Conservation (phyloP, 2,888 invertebrate genomes). For the Noctua pronuba region DNA sequence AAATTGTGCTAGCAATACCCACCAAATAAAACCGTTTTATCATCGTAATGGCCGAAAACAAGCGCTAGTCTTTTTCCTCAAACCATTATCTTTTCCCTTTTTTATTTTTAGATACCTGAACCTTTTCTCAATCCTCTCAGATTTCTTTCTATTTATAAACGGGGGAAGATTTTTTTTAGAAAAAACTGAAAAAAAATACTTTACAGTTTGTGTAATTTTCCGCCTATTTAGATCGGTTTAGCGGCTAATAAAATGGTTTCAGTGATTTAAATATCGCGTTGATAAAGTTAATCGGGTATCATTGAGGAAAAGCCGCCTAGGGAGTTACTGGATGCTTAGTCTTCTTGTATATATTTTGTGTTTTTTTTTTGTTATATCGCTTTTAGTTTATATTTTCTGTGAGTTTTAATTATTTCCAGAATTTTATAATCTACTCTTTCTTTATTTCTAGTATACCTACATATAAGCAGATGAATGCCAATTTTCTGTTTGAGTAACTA, state of each 20-base stretch:
- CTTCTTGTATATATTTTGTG: not conserved
- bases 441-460: not conserved
- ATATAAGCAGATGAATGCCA: not conserved
- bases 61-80: not conserved
- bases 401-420: not conserved
- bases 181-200: not conserved
- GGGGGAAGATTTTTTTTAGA: not conserved
- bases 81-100: conserved; percentile 17
- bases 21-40: conserved; percentile 3
- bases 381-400: not conserved
- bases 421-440: not conserved
- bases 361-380: not conserved
- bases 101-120: conserved; percentile 20
- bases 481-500: not conserved
- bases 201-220: conserved; percentile 45
- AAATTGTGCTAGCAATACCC: not conserved
- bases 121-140: conserved; percentile 4
- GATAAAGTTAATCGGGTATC: conserved; percentile 14
- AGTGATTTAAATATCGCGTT: conserved; percentile 40
- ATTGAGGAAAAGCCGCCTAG: conserved; percentile 12
- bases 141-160: conserved; percentile 30
- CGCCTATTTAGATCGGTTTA: conserved; percentile 26
- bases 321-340: not conserved
- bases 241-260: conserved; percentile 25
- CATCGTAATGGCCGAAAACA: conserved; percentile 9